phyloP scores from a whole-genome alignment of 1,140 invertebrate genomes.

The Metopolophium dirhodum region DNA sequence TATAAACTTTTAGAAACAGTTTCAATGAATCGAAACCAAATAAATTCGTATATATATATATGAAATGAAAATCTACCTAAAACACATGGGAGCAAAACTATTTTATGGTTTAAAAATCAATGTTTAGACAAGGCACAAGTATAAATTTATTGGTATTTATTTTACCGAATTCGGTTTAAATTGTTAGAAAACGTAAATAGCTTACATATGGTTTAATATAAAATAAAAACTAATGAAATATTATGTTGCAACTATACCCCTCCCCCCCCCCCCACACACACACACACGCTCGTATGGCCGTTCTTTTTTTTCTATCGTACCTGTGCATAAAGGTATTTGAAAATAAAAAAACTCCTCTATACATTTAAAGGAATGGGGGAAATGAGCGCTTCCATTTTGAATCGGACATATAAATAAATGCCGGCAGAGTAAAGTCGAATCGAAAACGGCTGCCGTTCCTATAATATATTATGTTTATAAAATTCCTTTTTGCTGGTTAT shows the following conservation, averaged over 20 bases:
- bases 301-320: background rate
- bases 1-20: background rate
- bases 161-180: background rate
- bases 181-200: background rate
- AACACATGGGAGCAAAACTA: background rate
- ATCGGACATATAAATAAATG: background rate
- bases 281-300: no score
- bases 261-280: no score
- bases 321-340: background rate
- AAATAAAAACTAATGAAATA: background rate
- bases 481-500: background rate
- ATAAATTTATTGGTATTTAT: background rate
- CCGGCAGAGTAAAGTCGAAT: background rate
- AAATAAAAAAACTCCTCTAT: conserved; percentile 9
- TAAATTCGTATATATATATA: background rate
- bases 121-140: background rate
- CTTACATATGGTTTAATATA: background rate
- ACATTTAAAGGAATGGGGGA: background rate
- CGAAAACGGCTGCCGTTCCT: background rate
- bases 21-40: background rate
- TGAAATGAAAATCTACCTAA: background rate
- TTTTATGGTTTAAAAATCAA: background rate
- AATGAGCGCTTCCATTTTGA: background rate
- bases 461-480: background rate
- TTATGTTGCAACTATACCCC: background rate